Conservation (phyloP, 2,797 vertebrate genomes). For the Syncerus caffer region DNA sequence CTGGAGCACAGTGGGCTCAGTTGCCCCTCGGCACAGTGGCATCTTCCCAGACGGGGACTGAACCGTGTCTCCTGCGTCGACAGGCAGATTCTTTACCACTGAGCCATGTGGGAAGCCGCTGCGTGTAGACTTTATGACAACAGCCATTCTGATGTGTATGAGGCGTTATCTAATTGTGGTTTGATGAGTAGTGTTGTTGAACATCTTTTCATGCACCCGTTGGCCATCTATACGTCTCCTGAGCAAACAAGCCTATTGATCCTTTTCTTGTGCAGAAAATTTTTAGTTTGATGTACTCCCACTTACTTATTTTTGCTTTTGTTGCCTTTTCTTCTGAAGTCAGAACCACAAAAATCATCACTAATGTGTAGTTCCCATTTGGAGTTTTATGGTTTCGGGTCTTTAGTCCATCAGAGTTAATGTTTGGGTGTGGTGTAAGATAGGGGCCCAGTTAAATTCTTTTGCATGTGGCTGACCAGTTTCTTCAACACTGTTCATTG, state of each 20-base stretch:
- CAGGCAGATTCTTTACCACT: background rate
- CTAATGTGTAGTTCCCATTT: background rate
- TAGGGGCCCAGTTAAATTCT: too few species aligned
- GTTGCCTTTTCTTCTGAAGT: background rate
- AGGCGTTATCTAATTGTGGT: rapidly evolving
- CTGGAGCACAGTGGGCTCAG: background rate
- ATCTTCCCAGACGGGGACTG: background rate
- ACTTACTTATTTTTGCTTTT: background rate
- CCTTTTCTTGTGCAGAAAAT: background rate
- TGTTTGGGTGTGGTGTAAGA: background rate
- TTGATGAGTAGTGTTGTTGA: background rate
- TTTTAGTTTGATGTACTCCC: background rate
- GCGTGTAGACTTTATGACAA: background rate
- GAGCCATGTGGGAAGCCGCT: background rate
- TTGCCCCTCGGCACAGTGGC: rapidly evolving
- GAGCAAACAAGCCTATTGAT: background rate
- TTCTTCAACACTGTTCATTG: background rate
- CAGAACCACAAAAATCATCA: background rate
- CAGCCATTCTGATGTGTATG: background rate
- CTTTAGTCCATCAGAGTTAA: background rate
- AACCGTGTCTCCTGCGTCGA: rapidly evolving
- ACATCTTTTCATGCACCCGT: rapidly evolving
- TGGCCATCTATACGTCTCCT: background rate
- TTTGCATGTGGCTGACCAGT: background rate
- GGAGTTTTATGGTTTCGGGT: background rate